phyloP scores from a whole-genome alignment of 2,888 invertebrate species.

The Zootermopsis nevadensis region DNA sequence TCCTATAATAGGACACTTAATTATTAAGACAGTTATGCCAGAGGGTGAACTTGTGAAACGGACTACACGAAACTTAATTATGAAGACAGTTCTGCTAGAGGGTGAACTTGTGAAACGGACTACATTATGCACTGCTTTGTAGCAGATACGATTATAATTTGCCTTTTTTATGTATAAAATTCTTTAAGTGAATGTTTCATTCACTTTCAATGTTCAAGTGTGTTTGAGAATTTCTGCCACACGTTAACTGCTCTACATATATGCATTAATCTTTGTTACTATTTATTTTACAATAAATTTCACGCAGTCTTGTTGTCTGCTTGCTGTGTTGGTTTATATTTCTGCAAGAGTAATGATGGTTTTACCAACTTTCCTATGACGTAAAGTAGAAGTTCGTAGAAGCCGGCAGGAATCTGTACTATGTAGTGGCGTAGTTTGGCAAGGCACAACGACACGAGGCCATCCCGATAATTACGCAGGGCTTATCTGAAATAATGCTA shows the following conservation, averaged over 20 bases:
- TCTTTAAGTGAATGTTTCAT: not conserved
- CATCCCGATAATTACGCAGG: not conserved
- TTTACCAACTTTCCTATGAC: not conserved
- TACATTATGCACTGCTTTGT: too few relatives aligned
- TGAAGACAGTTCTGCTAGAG: too few relatives aligned
- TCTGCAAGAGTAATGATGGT: not conserved
- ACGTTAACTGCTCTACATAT: not conserved
- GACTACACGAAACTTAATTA: too few relatives aligned
- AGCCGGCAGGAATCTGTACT: not conserved
- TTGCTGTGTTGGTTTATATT: not conserved
- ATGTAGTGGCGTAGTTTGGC: not conserved
- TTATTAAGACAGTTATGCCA: too few relatives aligned
- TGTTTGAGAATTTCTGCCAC: not conserved
- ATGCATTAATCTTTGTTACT: not conserved
- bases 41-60: too few relatives aligned
- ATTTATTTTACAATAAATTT: not conserved
- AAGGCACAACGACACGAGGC: not conserved
- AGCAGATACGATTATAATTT: too few relatives aligned
- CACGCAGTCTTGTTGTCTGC: not conserved
- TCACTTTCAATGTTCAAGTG: not conserved
- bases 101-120: too few relatives aligned
- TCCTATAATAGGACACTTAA: too few relatives aligned
- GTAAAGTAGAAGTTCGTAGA: not conserved
- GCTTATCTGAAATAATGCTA: too few relatives aligned
- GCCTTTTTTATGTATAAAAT: too few relatives aligned